Percentiles rank a stretch among this genome's conserved stretches.
Evolutionary conservation across 2,888 invertebrate species (phyloP).

Genomic region (Salpingus planirostris): DNA sequence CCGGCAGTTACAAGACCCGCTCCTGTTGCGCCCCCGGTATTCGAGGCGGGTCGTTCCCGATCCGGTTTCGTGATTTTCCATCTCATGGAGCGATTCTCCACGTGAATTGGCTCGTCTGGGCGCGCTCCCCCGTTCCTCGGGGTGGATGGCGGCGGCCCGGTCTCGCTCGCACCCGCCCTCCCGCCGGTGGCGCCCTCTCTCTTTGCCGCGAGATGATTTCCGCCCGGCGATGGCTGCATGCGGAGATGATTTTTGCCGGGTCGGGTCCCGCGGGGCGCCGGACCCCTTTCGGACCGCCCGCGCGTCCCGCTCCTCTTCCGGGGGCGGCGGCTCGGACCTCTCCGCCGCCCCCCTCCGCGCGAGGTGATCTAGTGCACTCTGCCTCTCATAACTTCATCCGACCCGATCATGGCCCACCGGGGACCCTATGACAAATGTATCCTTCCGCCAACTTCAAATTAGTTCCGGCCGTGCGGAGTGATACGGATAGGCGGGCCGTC

Average conservation of each 20-base stretch:
- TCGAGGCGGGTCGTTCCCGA: too few species aligned
- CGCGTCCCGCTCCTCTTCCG: constrained; percentile 18
- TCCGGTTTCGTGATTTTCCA: constrained; percentile 31
- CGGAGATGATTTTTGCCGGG: constrained; percentile 29
- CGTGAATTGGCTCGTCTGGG: constrained; percentile 26
- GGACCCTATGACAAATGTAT: constrained; percentile 46
- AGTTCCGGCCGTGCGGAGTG: constrained; percentile 40
- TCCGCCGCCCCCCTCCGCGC: constrained; percentile 23
- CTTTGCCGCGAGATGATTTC: constrained; percentile 31
- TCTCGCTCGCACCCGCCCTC: constrained; percentile 19
- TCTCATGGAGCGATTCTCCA: constrained; percentile 30
- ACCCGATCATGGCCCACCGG: constrained; percentile 44
- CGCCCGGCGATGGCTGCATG: constrained; percentile 30
- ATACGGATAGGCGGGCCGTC: constrained; percentile 15
- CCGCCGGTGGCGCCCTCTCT: constrained; percentile 13
- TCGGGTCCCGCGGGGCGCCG: constrained; percentile 17
- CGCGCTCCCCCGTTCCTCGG: constrained; percentile 19
- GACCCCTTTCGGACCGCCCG: constrained; percentile 22
- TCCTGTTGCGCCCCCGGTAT: too few species aligned
- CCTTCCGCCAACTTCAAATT: constrained; percentile 46
- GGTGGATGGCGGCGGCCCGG: too few species aligned
- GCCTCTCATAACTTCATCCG: constrained; percentile 45
- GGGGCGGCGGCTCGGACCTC: constrained; percentile 29
- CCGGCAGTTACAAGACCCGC: too few species aligned
- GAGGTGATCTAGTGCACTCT: constrained; percentile 43